Conservation (phyloP, 2,888 invertebrate species). For the Geophilus truncorum region DNA sequence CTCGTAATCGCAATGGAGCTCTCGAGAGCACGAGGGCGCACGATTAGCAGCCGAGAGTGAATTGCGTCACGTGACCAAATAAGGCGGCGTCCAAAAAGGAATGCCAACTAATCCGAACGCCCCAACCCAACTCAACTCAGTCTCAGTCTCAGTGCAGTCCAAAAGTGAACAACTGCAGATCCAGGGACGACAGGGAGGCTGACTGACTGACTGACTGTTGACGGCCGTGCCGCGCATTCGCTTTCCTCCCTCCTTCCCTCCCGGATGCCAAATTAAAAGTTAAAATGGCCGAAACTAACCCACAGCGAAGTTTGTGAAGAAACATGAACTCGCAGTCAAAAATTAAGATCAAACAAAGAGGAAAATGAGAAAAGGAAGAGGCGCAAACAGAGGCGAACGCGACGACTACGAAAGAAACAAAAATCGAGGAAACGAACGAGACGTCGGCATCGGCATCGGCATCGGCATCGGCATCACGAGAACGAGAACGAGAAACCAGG, state of each 20-base stretch:
- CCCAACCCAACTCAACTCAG: neutral
- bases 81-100: neutral
- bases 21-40: too few relatives aligned
- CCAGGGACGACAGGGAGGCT: neutral
- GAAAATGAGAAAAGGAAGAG: neutral
- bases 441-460: too few relatives aligned
- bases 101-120: neutral
- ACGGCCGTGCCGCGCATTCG: neutral
- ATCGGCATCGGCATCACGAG: neutral
- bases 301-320: neutral
- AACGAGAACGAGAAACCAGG: neutral
- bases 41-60: neutral
- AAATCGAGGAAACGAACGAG: too few relatives aligned
- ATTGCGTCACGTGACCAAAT: constrained; percentile 8
- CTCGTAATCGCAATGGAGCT: too few relatives aligned
- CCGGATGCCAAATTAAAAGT: too few relatives aligned
- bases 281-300: neutral
- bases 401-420: too few relatives aligned
- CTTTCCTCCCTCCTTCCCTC: neutral
- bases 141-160: neutral
- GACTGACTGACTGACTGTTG: neutral
- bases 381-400: too few relatives aligned
- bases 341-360: too few relatives aligned
- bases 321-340: neutral
- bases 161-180: neutral